phyloP scores from a whole-genome alignment of 92 coral and sea anemone species.

The Phymanthus crucifer region DNA sequence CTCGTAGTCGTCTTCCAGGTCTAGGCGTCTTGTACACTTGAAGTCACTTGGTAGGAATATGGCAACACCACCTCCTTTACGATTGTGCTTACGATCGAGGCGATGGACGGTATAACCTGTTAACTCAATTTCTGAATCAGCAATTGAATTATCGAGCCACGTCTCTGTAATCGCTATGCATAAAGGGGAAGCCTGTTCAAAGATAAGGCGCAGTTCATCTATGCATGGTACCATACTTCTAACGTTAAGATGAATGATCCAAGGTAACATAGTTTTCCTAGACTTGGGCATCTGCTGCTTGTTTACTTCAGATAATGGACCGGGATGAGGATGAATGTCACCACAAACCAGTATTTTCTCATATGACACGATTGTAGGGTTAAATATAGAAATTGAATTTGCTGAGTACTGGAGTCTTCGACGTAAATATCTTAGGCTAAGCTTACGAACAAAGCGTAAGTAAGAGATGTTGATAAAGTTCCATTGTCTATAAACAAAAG shows the following conservation, averaged over 20 bases:
- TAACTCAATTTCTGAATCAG: slow-evolving; percentile 43
- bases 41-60: slow-evolving; percentile 15
- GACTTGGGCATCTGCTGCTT: too few relatives aligned
- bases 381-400: too few relatives aligned
- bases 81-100: slow-evolving; percentile 15
- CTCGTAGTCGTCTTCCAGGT: slow-evolving; percentile 39
- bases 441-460: too few relatives aligned
- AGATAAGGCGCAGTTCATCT: slow-evolving; percentile 20
- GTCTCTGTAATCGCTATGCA: slow-evolving; percentile 47
- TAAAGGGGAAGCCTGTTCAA: slow-evolving; percentile 9
- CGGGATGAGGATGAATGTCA: too few relatives aligned
- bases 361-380: too few relatives aligned
- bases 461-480: too few relatives aligned
- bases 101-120: slow-evolving; percentile 41
- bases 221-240: slow-evolving; percentile 19
- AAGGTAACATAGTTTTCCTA: too few relatives aligned
- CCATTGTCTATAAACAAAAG: too few relatives aligned
- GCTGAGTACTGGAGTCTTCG: too few relatives aligned
- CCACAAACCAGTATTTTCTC: too few relatives aligned
- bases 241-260: slow-evolving; percentile 33
- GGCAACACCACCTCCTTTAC: slow-evolving; percentile 38
- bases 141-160: slow-evolving; percentile 45
- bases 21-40: slow-evolving; percentile 24
- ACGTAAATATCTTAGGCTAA: too few relatives aligned
- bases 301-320: too few relatives aligned